These are phyloP conservation scores for Drosophila histrio DNA, from an alignment of 2,888 invertebrate species.

Conservation along the genomic window DNA sequence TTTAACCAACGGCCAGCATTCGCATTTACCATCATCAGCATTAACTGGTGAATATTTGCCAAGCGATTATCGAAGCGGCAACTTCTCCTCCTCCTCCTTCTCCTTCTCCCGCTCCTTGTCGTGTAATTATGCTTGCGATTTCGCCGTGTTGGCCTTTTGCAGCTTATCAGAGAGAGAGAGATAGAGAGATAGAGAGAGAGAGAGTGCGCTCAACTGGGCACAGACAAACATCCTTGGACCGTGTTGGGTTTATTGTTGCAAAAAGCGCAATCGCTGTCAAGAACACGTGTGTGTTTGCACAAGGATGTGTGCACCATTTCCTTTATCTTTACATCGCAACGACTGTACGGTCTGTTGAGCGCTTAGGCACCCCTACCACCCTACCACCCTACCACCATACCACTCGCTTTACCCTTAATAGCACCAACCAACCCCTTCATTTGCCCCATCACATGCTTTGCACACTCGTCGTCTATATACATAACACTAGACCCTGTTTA, in stretches of 20 bases:
- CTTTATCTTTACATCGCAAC: conserved; percentile 56
- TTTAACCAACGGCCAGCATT: conserved; percentile 16
- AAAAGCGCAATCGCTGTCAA: conserved; percentile 76
- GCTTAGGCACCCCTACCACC: background rate
- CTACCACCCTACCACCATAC: background rate
- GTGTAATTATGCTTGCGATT: conserved; percentile 24
- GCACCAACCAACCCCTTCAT: background rate
- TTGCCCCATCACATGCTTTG: background rate
- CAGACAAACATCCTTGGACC: conserved; percentile 63
- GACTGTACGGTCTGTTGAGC: background rate
- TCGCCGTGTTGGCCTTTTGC: conserved; percentile 11
- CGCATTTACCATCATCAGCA: too few relatives aligned
- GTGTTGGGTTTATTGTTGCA: conserved; percentile 43
- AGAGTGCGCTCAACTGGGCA: conserved; percentile 28
- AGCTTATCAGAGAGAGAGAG: conserved; percentile 13
- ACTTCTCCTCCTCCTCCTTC: background rate
- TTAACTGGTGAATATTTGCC: conserved; percentile 39
- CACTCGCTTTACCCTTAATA: too few relatives aligned
- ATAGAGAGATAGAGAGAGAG: too few relatives aligned
- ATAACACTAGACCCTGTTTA: conserved; percentile 66
- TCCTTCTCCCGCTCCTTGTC: background rate
- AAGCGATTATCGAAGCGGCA: conserved; percentile 40
- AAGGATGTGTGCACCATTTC: conserved; percentile 70
- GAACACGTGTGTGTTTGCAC: conserved; percentile 78
- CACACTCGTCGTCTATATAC: conserved; percentile 5